These are phyloP conservation scores for Tetrax tetrax DNA, from an alignment of 2,113 vertebrate genomes.

Conservation along the genomic window DNA sequence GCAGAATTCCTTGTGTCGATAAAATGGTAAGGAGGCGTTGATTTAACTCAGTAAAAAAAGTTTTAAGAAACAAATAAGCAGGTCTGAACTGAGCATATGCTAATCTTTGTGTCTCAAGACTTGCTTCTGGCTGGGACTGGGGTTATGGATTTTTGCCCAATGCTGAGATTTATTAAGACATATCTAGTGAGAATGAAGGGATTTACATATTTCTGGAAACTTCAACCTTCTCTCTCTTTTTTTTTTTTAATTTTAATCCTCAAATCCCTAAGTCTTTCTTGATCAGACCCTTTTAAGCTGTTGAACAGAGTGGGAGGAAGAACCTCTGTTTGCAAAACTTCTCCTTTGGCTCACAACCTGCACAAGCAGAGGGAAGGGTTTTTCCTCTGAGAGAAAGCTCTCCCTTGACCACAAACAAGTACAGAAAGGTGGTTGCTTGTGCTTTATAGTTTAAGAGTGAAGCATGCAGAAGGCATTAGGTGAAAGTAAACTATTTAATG, in stretches of 20 bases:
- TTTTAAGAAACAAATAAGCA: neutral
- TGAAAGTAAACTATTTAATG: slow-evolving; percentile 35
- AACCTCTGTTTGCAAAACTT: neutral
- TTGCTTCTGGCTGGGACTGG: neutral
- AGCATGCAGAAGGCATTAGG: slow-evolving; percentile 14
- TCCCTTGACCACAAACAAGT: neutral
- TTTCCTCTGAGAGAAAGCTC: neutral
- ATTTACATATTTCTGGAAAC: neutral
- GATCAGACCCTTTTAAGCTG: neutral
- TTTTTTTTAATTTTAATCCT: neutral
- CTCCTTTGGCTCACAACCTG: neutral
- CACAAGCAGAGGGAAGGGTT: neutral
- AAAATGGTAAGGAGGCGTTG: neutral
- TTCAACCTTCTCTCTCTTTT: neutral
- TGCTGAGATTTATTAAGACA: neutral
- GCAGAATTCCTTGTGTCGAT: neutral
- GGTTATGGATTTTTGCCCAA: slow-evolving; percentile 1
- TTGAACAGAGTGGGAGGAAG: neutral
- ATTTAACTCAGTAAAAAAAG: neutral
- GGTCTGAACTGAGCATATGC: slow-evolving; percentile 1
- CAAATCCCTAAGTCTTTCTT: neutral
- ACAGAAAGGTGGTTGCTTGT: neutral
- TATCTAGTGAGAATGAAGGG: neutral
- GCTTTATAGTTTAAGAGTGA: neutral
- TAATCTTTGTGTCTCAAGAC: neutral